These are phyloP conservation scores for Linepithema humile DNA, from an alignment of 1,140 invertebrate genomes.

Conservation along the genomic window DNA sequence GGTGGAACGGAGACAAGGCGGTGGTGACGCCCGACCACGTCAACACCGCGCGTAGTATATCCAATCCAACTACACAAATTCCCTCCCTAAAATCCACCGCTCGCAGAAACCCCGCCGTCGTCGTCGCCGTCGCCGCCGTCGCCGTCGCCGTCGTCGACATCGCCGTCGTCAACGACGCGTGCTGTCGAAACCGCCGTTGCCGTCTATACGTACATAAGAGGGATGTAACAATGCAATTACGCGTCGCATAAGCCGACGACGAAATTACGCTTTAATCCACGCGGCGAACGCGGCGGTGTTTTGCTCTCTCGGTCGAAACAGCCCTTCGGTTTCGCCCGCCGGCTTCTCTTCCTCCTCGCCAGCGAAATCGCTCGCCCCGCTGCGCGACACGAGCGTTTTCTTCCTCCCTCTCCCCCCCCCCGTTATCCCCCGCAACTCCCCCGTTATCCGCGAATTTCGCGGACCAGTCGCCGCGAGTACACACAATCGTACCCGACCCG, in stretches of 20 bases:
- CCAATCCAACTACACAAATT: conserved; percentile 82
- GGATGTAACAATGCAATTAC: conserved; percentile 83
- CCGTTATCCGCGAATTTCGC: conserved; percentile 58
- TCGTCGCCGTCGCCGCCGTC: conserved; percentile 22
- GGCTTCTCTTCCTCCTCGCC: neutral
- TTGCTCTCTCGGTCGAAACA: conserved; percentile 41
- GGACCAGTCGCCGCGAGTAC: neutral
- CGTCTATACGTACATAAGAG: conserved; percentile 75
- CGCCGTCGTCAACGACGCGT: conserved; percentile 35
- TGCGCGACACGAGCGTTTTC: conserved; percentile 24
- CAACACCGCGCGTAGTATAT: conserved; percentile 73
- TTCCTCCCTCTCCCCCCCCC: neutral
- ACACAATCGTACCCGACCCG: conserved; percentile 53
- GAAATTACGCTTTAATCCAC: conserved; percentile 82
- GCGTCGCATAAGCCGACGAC: conserved; percentile 81
- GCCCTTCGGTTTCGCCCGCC: conserved; percentile 11
- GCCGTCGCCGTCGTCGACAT: conserved; percentile 37
- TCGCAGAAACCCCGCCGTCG: conserved; percentile 47
- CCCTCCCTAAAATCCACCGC: conserved; percentile 74
- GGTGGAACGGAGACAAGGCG: conserved; percentile 45
- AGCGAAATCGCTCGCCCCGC: neutral
- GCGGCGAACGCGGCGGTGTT: conserved; percentile 46
- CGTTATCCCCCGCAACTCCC: neutral
- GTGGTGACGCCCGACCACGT: conserved; percentile 65
- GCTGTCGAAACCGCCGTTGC: conserved; percentile 31